Evolutionary conservation across 35 echinoderm and acorn worm species (phyloP), one percentile per base, ranked within the genome.

Genomic region (Amphiura filiformis): DNA sequence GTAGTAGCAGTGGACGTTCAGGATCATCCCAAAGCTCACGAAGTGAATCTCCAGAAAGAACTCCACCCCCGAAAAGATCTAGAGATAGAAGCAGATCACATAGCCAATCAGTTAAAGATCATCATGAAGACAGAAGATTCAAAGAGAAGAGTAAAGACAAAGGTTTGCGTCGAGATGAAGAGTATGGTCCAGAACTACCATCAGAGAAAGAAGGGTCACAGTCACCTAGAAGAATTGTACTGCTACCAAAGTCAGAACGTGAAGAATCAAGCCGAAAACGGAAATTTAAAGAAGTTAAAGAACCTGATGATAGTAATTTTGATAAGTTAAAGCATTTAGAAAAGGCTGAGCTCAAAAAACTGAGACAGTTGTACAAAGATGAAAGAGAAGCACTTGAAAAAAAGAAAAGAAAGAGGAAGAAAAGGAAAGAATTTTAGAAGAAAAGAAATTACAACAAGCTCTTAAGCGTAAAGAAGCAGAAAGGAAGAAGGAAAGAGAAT

Each of bases 361-460:
- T 85, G 56, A 64, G 56, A 78, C 57, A 87, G 44, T 76, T 61
- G 13, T 37, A 93, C 75, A 76, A 93, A 88, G 57, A 56, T 28
- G 32, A 52, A 84, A 52, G 39, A 88, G 75, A 79, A 34, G 37
- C 36, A 42, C 56, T 65, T 12, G 64, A 87, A 26, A 75, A 76
- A 76, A 77, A 49, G 38, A 83, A 39, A 30, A 78, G 42, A 87
- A 70, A 52, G 44, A 87, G 37, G 61, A 39, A 76, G 78, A 84
- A 37, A 93, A 78, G 44, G 92, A 89, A 80, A 49, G 79, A 28
- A 20, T 76, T 31, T 65, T 79, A 22, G 78, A 57, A 15, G 33
- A 39, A 31, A 76, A 65, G 35, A 80, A 57, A 31, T 49, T 26
- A 34, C 39, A 47, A 57, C 39, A 88, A 88, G 39, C 82, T 44